Evolutionary conservation across 2,797 vertebrate species (phyloP).

Genomic region (Hafferia zeledoni): DNA sequence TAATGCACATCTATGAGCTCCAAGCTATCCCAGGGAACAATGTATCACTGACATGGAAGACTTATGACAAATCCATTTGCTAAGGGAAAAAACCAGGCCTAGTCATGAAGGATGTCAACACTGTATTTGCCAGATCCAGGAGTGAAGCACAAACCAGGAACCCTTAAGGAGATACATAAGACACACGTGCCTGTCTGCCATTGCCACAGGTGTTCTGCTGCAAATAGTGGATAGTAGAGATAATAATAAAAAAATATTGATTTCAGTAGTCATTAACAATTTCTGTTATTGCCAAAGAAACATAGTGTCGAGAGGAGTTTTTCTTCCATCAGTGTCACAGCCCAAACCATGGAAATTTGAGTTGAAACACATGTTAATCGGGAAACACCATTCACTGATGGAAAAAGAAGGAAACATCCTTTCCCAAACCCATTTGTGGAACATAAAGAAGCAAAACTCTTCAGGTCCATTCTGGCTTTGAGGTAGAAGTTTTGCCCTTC

Average conservation of each 20-base stretch:
- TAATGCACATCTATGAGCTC: not conserved
- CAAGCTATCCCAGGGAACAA: not conserved
- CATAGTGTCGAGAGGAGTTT: not conserved
- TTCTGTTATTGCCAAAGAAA: not conserved
- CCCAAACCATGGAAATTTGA: not conserved
- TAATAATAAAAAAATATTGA: not conserved
- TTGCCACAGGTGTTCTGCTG: not conserved
- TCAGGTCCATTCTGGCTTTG: not conserved
- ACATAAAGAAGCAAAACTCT: not conserved
- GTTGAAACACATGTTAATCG: not conserved
- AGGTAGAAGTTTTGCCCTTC: not conserved
- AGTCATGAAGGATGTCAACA: not conserved
- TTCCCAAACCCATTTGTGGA: not conserved
- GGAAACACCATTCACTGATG: not conserved
- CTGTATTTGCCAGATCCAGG: slow-evolving; percentile 27
- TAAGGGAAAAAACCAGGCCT: not conserved
- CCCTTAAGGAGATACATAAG: not conserved
- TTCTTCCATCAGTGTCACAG: not conserved
- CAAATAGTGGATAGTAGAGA: not conserved
- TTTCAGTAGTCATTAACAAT: not conserved
- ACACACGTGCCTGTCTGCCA: not conserved
- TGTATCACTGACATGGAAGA: not conserved
- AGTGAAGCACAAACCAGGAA: not conserved
- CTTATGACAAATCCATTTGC: not conserved
- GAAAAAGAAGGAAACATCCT: not conserved